phyloP scores from a whole-genome alignment of 2,888 invertebrate genomes.

The Cephus sareptanus region DNA sequence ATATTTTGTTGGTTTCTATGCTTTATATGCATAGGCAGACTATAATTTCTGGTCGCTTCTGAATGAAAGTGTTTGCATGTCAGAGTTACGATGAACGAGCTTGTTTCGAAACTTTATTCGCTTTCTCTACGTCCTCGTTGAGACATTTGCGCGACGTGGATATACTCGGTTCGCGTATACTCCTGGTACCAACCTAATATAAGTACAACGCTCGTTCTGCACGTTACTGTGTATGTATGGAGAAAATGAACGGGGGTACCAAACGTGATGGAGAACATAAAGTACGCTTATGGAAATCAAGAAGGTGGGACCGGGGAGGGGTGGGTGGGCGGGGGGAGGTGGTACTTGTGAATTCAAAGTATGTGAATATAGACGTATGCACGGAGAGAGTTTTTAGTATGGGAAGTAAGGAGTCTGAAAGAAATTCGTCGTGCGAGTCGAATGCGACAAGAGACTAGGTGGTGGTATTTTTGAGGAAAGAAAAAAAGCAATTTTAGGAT shows the following conservation, averaged over 20 bases:
- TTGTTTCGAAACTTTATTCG: not conserved
- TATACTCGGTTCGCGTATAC: not conserved
- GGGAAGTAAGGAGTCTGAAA: not conserved
- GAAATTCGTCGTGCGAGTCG: not conserved
- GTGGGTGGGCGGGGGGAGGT: not conserved
- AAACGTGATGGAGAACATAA: not conserved
- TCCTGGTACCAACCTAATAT: not conserved
- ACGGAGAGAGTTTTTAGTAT: not conserved
- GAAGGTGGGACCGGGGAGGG: not conserved
- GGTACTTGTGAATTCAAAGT: not conserved
- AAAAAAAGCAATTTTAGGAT: not conserved
- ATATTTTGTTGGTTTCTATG: not conserved
- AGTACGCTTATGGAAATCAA: not conserved
- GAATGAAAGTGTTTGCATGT: not conserved
- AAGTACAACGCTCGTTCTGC: not conserved
- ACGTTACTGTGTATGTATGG: not conserved
- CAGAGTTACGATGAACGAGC: not conserved
- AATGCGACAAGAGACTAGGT: not conserved
- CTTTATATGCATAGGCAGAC: not conserved
- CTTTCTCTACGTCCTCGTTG: not conserved
- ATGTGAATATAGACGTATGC: not conserved
- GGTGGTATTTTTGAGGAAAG: not conserved
- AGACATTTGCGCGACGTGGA: not conserved
- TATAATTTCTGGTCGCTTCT: not conserved
- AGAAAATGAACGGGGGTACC: not conserved